Conservation (phyloP, 2,888 invertebrate genomes). For the Plemyria rubiginata region DNA sequence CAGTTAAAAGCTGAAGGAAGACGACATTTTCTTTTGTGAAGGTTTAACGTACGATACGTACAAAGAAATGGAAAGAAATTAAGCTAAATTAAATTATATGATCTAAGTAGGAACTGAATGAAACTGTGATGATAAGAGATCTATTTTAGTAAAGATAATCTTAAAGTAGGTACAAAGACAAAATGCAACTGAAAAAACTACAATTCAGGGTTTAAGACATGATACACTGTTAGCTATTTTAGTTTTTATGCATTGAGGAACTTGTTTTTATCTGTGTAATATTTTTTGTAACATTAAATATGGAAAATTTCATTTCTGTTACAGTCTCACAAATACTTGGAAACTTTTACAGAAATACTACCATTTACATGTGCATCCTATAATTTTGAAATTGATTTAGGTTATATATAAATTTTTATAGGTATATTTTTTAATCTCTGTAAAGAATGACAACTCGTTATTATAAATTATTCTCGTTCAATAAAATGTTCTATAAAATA, state of each 20-base stretch:
- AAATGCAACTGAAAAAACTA: slow-evolving; percentile 70
- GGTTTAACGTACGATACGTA: slow-evolving; percentile 46
- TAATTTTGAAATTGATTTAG: slow-evolving; percentile 24
- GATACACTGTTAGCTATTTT: slow-evolving; percentile 23
- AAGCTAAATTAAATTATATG: slow-evolving; percentile 73
- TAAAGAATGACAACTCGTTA: slow-evolving; percentile 4
- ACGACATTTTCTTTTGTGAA: slow-evolving; percentile 65
- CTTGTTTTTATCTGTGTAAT: slow-evolving; percentile 39
- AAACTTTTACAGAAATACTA: slow-evolving; percentile 41
- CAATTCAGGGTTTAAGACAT: slow-evolving; percentile 27
- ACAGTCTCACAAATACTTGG: slow-evolving; percentile 42
- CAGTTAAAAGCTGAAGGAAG: slow-evolving; percentile 59
- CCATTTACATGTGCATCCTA: slow-evolving; percentile 33
- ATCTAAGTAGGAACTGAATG: slow-evolving; percentile 84
- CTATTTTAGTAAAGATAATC: slow-evolving; percentile 58
- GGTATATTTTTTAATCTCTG: slow-evolving; percentile 14
- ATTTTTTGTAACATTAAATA: slow-evolving; percentile 35
- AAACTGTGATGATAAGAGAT: slow-evolving; percentile 77
- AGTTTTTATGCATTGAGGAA: slow-evolving; percentile 41
- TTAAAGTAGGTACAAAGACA: slow-evolving; percentile 62
- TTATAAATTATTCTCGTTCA: slow-evolving; percentile 5
- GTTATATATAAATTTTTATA: slow-evolving; percentile 7
- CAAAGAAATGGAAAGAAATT: slow-evolving; percentile 47
- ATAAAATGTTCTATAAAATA: slow-evolving; percentile 15
- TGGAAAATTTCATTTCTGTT: slow-evolving; percentile 37